Base-by-base conservation (phyloP, 1,140 invertebrate genomes). In the Heliconius hermathena region DNA sequence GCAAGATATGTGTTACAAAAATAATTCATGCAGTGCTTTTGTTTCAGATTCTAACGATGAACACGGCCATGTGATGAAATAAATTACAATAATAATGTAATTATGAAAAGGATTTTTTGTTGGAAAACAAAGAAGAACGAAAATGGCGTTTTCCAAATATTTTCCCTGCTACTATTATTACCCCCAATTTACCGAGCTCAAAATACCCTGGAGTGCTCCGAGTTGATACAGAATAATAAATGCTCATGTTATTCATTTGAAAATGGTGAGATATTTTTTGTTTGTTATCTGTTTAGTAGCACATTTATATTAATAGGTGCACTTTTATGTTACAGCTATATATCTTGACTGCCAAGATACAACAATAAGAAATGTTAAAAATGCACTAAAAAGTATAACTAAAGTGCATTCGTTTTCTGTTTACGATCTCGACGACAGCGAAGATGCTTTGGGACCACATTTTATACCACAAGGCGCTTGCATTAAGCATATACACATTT, bases 401-500 rank as follows among this genome's bases (percentile, higher is more conserved):
- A 82, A 87, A 79, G 86, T 94, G 82, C 88, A 94, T 81, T 90
- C 93, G 41, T 85, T 94, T 80, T 89, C 91, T 80, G 82, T 94
- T 83, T 91, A 90, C 78, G 92, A 94, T 77, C 89, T 94, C 71
- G 89, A 94, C 73, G 88, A 88, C 81, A 90, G 88, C 79, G 91
- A 93, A 84, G 90, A 94, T 82, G 82, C 81, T 84, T 87, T 94
- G 90, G 91, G 90, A 88, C 87, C 91, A 84, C 87, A 91, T 89
- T 91, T 94, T 85, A 90, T 94, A 89, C 93, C 93, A 82, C 91
- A 90, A 87, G 96, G 96, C 81, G 95, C 97, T 66, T 96, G 96
- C 81, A 97, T 98, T 85, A 96, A 96, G 74, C 97, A 98, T 91
- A 95, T 98, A 76, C 97, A 97, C 91, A 97, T 97, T 86, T 98